Evolutionary conservation across 2,888 invertebrate genomes (phyloP), one percentile per base, ranked within the genome.

Genomic region (Cataglyphis albicans): DNA sequence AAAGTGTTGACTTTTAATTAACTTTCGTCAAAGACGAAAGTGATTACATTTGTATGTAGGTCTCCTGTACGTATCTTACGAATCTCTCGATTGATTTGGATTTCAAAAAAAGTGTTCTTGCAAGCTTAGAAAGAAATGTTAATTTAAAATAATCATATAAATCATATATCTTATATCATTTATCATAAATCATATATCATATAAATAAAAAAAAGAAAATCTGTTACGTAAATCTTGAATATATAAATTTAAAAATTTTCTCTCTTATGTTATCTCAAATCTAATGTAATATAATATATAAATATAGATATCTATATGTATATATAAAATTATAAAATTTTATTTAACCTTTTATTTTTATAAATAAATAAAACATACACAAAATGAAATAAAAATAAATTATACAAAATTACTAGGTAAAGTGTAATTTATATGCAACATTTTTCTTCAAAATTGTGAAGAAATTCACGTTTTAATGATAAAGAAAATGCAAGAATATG

Each of bases 1-100:
- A 35, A 12, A 25, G 55, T 48, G n/a, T 10, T 55, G 70, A 44
- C 68, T 78, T 78, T 25, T 35, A 80, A 70, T 44, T 44, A 59
- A 78, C 78, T 70, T 80, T 80, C 70, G 41, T 70, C 44, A 70
- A 59, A 61, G 59, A 80, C 44, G 59, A 80, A 80, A 80, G 78
- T 70, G 35, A 80, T 68, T 35, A 57, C 44, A 67, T 67, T 44
- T 12, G 12, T 21, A 70, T n/a, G 44, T 68, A 48, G 18, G 9
- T 25, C 3, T 68, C 25, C 21, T 38, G 25, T 68, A 80, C 68
- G 25, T 44, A 61, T 48, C 0, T 18, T 48, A 35, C 59, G 35
- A 70, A 4, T 1, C 7, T 35, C 12, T 70, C 32, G 21, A 44
- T 10, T 52, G 6, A 75, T 52, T 64, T n/a, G 6, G 63, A 35